These are phyloP conservation scores for Muscicapa striata DNA, from an alignment of 2,797 vertebrate species.

Conservation along the genomic window DNA sequence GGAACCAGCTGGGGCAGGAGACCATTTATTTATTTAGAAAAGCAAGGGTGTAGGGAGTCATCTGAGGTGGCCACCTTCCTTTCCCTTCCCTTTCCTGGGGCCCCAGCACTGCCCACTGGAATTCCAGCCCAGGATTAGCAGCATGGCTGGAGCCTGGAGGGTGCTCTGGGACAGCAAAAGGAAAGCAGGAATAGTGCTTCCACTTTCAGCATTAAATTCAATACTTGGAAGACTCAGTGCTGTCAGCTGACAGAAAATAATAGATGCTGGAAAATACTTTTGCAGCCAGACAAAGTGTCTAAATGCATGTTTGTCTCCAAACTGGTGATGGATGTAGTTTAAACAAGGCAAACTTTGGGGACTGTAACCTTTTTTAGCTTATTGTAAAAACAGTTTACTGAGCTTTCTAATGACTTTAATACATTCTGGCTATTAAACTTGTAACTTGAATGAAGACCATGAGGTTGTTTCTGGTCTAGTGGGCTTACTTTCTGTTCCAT, in stretches of 20 bases:
- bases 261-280: slow-evolving; percentile 38
- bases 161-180: not conserved
- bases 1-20: not conserved
- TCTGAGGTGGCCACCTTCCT: not conserved
- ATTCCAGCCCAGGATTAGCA: not conserved
- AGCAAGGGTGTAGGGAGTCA: not conserved
- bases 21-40: accelerated
- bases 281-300: slow-evolving; percentile 2
- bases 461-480: not conserved
- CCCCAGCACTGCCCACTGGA: not conserved
- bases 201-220: not conserved
- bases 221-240: not conserved
- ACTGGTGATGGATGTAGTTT: slow-evolving; percentile 14
- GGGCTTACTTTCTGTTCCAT: not conserved
- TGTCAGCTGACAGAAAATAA: slow-evolving; percentile 40
- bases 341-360: slow-evolving; percentile 24
- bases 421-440: not conserved
- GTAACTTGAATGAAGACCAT: not conserved
- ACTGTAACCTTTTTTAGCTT: slow-evolving; percentile 11
- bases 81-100: no score
- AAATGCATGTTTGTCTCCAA: slow-evolving; percentile 34
- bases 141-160: not conserved
- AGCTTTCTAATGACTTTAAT: not conserved
- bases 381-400: not conserved
- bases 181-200: not conserved